Percentiles rank a stretch among this genome's conserved stretches.
phyloP scores from a whole-genome alignment of 2,888 invertebrate genomes.

The Sinohyriopsis cumingii region DNA sequence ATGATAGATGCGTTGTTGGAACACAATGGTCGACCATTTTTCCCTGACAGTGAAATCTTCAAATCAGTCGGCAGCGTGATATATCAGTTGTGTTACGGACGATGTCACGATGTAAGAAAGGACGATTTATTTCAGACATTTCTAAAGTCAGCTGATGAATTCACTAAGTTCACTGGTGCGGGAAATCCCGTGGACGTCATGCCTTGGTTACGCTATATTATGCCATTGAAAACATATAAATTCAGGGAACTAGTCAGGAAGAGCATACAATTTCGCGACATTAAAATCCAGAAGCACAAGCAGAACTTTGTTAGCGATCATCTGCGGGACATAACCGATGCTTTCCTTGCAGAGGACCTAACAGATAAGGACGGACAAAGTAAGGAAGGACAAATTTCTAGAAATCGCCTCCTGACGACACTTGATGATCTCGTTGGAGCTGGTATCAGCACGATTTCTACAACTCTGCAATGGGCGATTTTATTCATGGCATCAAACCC shows the following conservation, averaged over 20 bases:
- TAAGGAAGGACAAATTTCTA: conserved; percentile 5
- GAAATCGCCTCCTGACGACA: conserved; percentile 24
- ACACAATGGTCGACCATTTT: neutral
- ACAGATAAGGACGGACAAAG: conserved; percentile 10
- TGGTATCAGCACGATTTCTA: conserved; percentile 43
- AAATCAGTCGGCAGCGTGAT: conserved; percentile 22
- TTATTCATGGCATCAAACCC: conserved; percentile 39
- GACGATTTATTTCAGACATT: conserved; percentile 16
- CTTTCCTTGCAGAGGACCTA: conserved; percentile 27
- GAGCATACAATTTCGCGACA: neutral
- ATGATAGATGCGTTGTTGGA: conserved; percentile 3
- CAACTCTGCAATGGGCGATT: conserved; percentile 36
- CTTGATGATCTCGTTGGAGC: conserved; percentile 44
- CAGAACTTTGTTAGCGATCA: conserved; percentile 2
- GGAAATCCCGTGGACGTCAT: conserved; percentile 44
- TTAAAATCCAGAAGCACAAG: conserved; percentile 8
- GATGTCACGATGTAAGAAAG: conserved; percentile 16
- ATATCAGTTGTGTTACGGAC: conserved; percentile 36
- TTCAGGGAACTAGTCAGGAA: conserved; percentile 18
- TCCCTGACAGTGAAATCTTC: conserved; percentile 12
- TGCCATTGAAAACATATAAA: conserved; percentile 14
- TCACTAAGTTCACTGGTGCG: conserved; percentile 23
- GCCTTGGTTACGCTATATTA: conserved; percentile 39
- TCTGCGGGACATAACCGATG: conserved; percentile 48
- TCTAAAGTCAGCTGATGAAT: conserved; percentile 4